These are phyloP conservation scores for Anthophora plumipes DNA, from an alignment of 2,888 invertebrate species.

Conservation along the genomic window DNA sequence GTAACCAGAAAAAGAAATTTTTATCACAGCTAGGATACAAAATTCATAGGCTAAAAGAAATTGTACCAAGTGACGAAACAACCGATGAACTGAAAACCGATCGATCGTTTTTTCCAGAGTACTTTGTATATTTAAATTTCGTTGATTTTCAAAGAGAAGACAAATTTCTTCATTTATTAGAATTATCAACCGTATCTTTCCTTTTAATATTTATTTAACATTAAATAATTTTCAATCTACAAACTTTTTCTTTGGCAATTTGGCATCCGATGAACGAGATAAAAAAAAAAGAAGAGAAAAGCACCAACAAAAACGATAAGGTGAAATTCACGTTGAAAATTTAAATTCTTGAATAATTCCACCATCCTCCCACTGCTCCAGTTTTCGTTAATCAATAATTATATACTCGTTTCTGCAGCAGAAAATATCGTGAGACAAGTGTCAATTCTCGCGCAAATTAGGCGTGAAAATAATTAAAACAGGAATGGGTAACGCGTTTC, in stretches of 20 bases:
- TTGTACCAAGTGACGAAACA: background rate
- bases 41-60: background rate
- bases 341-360: background rate
- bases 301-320: background rate
- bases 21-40: no score
- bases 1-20: no score
- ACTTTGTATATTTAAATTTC: no score
- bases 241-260: background rate
- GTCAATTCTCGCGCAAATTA: constrained; percentile 25
- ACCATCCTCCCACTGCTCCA: constrained; percentile 4
- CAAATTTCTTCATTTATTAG: no score
- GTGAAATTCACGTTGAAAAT: constrained; percentile 3
- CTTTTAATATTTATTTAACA: background rate
- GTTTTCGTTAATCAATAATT: constrained; percentile 28
- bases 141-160: background rate
- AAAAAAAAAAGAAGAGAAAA: background rate
- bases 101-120: no score
- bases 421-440: constrained; percentile 17
- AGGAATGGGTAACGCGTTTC: background rate
- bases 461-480: constrained; percentile 35
- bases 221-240: background rate
- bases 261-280: background rate
- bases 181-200: background rate
- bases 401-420: background rate
- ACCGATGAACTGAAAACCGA: background rate